A percentile compares a stretch with the other conserved stretches of the same genome.
phyloP scores from a whole-genome alignment of 2,113 vertebrate genomes.

The Typhlomys cinereus region DNA sequence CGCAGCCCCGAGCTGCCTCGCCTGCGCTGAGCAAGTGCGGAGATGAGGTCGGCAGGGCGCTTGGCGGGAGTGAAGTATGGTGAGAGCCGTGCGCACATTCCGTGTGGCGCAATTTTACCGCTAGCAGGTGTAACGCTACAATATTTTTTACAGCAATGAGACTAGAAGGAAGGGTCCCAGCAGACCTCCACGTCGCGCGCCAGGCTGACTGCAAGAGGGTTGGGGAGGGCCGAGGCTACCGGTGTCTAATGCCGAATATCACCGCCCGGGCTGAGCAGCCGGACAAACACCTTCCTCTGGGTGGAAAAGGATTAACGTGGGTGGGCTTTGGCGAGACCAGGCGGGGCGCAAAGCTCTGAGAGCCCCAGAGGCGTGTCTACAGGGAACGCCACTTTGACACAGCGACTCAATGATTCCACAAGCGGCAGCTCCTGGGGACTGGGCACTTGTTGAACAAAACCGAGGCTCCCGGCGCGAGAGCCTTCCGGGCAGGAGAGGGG shows the following conservation, averaged over 20 bases:
- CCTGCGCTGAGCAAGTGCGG: not conserved
- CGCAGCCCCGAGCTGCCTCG: not conserved
- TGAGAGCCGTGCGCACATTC: not conserved
- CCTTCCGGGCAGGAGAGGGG: not conserved
- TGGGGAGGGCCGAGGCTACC: accelerated
- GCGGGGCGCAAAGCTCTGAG: not conserved
- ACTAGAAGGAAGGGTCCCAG: not conserved
- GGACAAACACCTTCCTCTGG: not conserved
- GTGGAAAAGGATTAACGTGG: not conserved
- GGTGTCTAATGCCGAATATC: not conserved
- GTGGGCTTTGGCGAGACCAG: not conserved
- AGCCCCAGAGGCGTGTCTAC: not conserved
- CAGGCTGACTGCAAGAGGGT: not conserved
- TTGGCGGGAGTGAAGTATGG: accelerated
- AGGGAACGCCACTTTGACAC: not conserved
- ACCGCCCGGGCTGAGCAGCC: not conserved
- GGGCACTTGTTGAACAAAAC: constrained; percentile 73
- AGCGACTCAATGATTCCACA: not conserved
- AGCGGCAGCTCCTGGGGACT: not conserved
- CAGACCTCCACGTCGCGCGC: accelerated
- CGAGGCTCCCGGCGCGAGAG: not conserved
- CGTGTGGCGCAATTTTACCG: not conserved
- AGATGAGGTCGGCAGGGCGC: not conserved
- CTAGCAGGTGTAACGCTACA: not conserved
- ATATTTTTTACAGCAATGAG: not conserved